Conservation (phyloP, 2,113 vertebrate species). For the Tricholaema leucomelas region DNA sequence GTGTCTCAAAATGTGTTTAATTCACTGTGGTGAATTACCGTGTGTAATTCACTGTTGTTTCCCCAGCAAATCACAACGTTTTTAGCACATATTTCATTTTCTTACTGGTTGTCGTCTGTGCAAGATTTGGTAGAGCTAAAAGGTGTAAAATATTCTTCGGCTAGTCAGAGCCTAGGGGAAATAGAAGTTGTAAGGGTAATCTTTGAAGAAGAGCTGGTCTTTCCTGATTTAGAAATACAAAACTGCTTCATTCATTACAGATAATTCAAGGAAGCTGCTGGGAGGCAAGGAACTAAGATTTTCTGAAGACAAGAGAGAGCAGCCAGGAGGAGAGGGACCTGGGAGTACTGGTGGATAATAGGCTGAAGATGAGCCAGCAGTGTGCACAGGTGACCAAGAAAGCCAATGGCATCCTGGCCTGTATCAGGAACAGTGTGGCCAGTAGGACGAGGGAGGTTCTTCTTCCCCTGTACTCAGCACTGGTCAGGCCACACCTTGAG, state of each 20-base stretch:
- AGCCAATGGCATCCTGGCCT: too few relatives aligned
- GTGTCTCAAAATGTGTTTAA: background rate
- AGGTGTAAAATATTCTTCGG: background rate
- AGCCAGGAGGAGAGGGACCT: too few relatives aligned
- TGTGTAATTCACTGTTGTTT: background rate
- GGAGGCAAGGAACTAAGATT: background rate
- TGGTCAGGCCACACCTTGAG: too few relatives aligned
- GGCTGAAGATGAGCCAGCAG: too few relatives aligned
- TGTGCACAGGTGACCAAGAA: too few relatives aligned
- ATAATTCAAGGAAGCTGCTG: conserved; percentile 9
- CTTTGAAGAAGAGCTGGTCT: conserved; percentile 26
- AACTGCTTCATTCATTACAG: background rate
- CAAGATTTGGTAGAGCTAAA: background rate
- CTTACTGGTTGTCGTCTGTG: background rate
- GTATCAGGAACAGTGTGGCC: too few relatives aligned
- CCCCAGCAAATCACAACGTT: background rate
- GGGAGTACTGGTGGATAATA: too few relatives aligned
- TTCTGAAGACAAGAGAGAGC: background rate
- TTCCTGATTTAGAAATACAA: conserved; percentile 1
- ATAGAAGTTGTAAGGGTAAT: background rate
- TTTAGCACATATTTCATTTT: background rate
- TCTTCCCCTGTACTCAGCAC: too few relatives aligned
- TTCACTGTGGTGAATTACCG: too few relatives aligned
- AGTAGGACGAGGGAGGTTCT: too few relatives aligned
- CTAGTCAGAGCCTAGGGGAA: background rate